Evolutionary conservation across 2,888 invertebrate genomes (phyloP), one percentile per base, ranked within the genome.

Genomic region (Phragmatobia fuliginosa): DNA sequence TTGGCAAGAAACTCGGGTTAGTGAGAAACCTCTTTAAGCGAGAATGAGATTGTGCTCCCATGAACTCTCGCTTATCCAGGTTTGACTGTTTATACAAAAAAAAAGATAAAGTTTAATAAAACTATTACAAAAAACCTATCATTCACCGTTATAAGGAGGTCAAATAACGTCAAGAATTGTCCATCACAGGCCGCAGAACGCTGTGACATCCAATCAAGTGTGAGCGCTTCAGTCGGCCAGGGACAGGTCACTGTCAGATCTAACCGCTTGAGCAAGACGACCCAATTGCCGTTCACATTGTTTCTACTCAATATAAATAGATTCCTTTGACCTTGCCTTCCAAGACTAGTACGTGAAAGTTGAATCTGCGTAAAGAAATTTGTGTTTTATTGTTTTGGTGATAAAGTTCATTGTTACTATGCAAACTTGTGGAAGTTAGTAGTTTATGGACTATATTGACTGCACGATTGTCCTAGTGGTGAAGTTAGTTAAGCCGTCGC

Each of bases 181-280:
- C 36, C 25, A 61, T 38, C 25, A 16, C 21, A 38, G 36, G 7
- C 61, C 38, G 61, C 36, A 41, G 28, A 6, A 45, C 31, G n/a
- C 21, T 31, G 10, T 31, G 41, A 45, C 11, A 41, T 62, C 16
- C 14, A 63, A n/a, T 52, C 31, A 28, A 60, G n/a, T n/a, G 45
- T 45, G 59, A 49, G 59, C 0, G 31, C 25, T 25, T 4, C 59
- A 61, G 49, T 45, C 25, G 72, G 72, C 71, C 77, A 78, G 28
- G 79, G 75, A 33, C 52, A 38, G 72, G 75, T 71, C 78, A 75
- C 33, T 78, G 62, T 56, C 74, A 64, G n/a, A 25, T 45, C 61
- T 49, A 8, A 25, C 38, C 49, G 66, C 58, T 70, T 62, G 62
- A 65, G 32, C 70, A 62, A 76, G 36, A 70, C 78, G 36, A 70